Base-by-base conservation (phyloP, 2,888 invertebrate genomes). In the Hypomecis punctinalis region DNA sequence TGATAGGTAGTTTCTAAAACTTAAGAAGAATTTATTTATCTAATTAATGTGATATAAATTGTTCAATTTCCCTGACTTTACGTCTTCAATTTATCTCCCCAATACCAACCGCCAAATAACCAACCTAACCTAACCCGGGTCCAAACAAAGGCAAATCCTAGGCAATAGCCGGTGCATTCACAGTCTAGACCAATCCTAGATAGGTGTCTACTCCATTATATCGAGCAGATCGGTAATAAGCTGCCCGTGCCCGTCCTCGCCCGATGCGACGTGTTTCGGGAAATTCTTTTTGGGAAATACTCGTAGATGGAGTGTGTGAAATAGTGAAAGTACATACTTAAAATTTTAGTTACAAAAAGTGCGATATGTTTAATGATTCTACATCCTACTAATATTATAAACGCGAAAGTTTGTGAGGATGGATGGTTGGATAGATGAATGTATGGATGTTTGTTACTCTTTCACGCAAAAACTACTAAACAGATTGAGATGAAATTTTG, bases 131-230 rank as follows among this genome's bases (percentile, higher is more conserved):
- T 37, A 37, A 39, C 33, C 33, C 23, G 9, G n/a, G 60, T 64
- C 60, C 67, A 75, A 77, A 80, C 78, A 81, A 80, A 81, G 74
- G 63, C 70, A 72, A 72, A 74, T 76, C 60, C 63, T 5, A 51
- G 59, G 68, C 72, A 71, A 76, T 78, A 70, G 70, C 62, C 67
- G 46, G 78, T 79, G 63, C 82, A 73, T 81, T 82, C 77, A 78
- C 80, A 68, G 75, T 65, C 80, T 75, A 68, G 71, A 76, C 75
- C 73, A 65, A 75, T 77, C 67, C 69, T 74, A 69, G 66, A 73
- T 75, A 75, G 71, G 73, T 74, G 75, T 73, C 68, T 71, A 66
- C 57, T 46, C 37, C 59, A 66, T 64, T 68, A 65, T 55, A 52
- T 63, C 13, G 61, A 45, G 45, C 42, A 40, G 59, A 59, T 66